Conservation (phyloP, 2,113 vertebrate genomes). For the Daboia siamensis region DNA sequence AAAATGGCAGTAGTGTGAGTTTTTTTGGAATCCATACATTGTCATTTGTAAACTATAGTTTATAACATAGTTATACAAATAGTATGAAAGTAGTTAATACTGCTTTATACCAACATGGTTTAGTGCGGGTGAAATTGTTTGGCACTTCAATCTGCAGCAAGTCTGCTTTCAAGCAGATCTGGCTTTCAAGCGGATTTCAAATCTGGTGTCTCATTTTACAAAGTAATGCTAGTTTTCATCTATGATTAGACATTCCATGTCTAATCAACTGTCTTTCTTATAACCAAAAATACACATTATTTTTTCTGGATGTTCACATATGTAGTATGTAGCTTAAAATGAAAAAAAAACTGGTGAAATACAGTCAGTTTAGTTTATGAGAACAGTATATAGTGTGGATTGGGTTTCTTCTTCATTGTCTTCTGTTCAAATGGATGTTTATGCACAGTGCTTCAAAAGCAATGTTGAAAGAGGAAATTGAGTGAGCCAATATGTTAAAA, state of each 20-base stretch:
- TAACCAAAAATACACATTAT: conserved; percentile 19
- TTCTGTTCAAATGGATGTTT: conserved; percentile 20
- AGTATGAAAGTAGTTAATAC: background rate
- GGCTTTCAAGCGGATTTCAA: background rate
- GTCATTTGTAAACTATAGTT: background rate
- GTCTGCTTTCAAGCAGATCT: background rate
- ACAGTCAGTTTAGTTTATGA: background rate
- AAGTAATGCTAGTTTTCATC: background rate
- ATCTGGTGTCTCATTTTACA: background rate
- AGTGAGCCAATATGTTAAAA: conserved; percentile 11
- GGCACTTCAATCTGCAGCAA: background rate
- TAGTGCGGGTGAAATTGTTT: background rate
- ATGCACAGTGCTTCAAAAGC: background rate
- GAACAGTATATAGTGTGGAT: background rate
- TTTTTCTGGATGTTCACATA: background rate
- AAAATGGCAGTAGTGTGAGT: background rate
- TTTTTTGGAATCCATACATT: background rate
- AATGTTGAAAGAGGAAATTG: conserved; percentile 4
- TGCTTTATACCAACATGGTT: background rate
- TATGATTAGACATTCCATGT: background rate
- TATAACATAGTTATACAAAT: background rate
- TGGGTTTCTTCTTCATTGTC: conserved; percentile 23
- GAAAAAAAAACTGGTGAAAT: background rate
- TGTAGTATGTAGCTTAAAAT: background rate
- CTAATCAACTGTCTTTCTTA: background rate